Conservation (phyloP, 2,113 vertebrate species). For the Apistogramma diplotaenia region DNA sequence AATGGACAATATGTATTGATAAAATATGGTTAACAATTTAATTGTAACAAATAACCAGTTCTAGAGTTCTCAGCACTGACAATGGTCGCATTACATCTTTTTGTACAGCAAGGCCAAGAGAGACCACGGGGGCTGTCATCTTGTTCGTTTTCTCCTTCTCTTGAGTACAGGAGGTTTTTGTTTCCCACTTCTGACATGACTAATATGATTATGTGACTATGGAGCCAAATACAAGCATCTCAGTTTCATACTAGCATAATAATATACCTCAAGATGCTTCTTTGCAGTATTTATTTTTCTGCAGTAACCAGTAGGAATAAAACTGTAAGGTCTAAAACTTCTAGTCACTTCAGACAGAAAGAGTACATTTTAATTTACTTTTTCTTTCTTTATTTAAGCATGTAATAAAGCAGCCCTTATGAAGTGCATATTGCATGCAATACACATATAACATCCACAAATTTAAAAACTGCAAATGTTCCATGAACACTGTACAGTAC, state of each 20-base stretch:
- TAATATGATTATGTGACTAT: not conserved
- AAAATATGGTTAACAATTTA: not conserved
- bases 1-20: not conserved
- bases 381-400: not conserved
- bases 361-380: not conserved
- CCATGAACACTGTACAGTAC: too few relatives aligned
- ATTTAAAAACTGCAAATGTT: too few relatives aligned
- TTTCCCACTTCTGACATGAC: not conserved
- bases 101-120: not conserved
- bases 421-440: not conserved
- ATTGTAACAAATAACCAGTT: not conserved
- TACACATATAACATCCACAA: too few relatives aligned
- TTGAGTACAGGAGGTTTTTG: accelerated
- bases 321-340: not conserved
- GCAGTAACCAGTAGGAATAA: too few relatives aligned
- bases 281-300: not conserved
- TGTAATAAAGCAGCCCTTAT: not conserved
- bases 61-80: not conserved
- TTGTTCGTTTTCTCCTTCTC: not conserved
- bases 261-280: not conserved
- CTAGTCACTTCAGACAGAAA: not conserved
- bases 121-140: not conserved
- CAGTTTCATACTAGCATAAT: not conserved
- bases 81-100: not conserved
- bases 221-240: not conserved